These are phyloP conservation scores for Abrostola triplasia DNA, from an alignment of 2,888 invertebrate genomes.

Conservation along the genomic window DNA sequence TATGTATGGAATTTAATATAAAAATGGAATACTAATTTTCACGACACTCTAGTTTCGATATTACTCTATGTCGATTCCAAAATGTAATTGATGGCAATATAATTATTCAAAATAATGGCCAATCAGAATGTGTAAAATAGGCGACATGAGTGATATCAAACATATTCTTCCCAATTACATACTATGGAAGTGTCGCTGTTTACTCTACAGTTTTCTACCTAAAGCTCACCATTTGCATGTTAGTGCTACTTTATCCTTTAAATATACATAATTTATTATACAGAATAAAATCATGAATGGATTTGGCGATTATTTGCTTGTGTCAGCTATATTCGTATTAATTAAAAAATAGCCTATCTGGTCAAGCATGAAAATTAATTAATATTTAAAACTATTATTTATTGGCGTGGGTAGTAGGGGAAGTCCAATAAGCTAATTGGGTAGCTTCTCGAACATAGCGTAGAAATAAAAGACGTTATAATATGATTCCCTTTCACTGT, in stretches of 20 bases:
- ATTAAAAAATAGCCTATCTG: too few relatives aligned
- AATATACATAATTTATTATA: too few relatives aligned
- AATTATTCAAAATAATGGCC: background rate
- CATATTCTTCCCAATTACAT: background rate
- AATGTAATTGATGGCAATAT: constrained; percentile 17
- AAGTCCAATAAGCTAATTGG: too few relatives aligned
- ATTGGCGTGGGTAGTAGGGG: too few relatives aligned
- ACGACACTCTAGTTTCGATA: background rate
- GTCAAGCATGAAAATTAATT: too few relatives aligned
- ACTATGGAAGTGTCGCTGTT: constrained; percentile 1
- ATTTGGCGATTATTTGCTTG: constrained; percentile 4
- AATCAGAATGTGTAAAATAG: background rate
- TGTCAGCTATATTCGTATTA: background rate
- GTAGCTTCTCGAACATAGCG: too few relatives aligned
- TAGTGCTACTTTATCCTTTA: background rate
- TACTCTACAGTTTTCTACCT: constrained; percentile 5
- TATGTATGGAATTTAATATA: constrained; percentile 7
- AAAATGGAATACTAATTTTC: constrained; percentile 8
- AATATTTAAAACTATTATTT: too few relatives aligned
- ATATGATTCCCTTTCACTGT: too few relatives aligned
- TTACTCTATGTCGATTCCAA: background rate
- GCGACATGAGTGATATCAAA: background rate
- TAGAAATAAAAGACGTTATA: too few relatives aligned
- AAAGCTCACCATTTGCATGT: background rate
- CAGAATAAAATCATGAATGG: constrained; percentile 1